Base-by-base conservation (phyloP, 2,888 invertebrate genomes). In the Lymantria dispar region DNA sequence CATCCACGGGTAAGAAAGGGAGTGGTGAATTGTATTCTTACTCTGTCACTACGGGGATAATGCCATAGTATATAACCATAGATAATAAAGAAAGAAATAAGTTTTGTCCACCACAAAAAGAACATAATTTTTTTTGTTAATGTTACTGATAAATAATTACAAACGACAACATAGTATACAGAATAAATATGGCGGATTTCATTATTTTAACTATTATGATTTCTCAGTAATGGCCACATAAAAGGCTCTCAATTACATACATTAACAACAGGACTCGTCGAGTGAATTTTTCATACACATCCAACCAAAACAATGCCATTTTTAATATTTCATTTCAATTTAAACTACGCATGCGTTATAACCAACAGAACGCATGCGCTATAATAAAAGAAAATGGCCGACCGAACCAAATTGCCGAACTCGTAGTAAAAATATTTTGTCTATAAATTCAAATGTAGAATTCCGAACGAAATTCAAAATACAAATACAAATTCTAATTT, bases 361-460 rank as follows among this genome's bases (percentile, higher is more conserved):
- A 48, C 13, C 41, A 33, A 42, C 36, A 30, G 58, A 30, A 69
- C 84, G 85, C 85, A 79, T 79, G 86, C 83, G 85, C 56, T 44
- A 31, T 44, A 10, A 13, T 36, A 44, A 54, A 48, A 52, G 74
- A 84, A 81, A 54, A 86, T 86, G 86, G 86, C 83, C 66, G 79
- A 60, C 53, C 50, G 56, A 61, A 68, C 64, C 73, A 71, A 75
- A 72, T 68, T 67, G 62, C 56, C 53, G 61, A 61, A 59, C 65
- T 64, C 69, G 54, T 75, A 75, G 74, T 77, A 73, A 70, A 73
- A 65, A 73, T 68, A 65, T 72, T 75, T 70, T 73, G 67, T 56
- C 48, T 50, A 56, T 58, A 66, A 73, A 76, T 72, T 54, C 58
- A 67, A 66, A 22, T 11, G 9, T 15, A 40, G 22, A 40, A 40